These are phyloP conservation scores for Pachliopta kotzebuea DNA, from an alignment of 2,888 invertebrate species.

Conservation along the genomic window DNA sequence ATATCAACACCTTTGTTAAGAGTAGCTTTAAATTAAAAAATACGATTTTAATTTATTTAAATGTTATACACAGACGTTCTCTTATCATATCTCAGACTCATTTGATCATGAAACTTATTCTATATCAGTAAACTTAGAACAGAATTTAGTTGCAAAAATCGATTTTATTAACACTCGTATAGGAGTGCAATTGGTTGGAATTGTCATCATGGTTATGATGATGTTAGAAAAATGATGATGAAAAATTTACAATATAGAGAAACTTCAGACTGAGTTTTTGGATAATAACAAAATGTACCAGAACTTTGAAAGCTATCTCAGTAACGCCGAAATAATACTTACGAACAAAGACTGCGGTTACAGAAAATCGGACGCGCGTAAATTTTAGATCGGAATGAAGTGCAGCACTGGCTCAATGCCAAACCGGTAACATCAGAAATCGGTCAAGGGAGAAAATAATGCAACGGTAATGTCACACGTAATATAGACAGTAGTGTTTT, in stretches of 20 bases:
- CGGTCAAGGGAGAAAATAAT: constrained; percentile 8
- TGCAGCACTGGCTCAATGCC: constrained; percentile 2
- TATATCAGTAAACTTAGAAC: too few relatives aligned
- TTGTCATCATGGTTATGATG: too few relatives aligned
- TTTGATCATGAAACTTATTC: too few relatives aligned
- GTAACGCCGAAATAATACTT: not conserved
- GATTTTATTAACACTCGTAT: too few relatives aligned
- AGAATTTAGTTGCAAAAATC: too few relatives aligned
- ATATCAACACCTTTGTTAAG: too few relatives aligned
- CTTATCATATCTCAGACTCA: too few relatives aligned
- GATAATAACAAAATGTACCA: not conserved
- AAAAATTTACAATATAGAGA: not conserved
- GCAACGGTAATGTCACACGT: not conserved
- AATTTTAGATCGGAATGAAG: constrained; percentile 6
- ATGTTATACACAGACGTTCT: too few relatives aligned
- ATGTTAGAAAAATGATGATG: not conserved
- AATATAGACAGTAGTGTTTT: not conserved
- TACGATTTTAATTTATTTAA: too few relatives aligned
- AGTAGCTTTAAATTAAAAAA: too few relatives aligned
- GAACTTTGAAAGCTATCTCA: not conserved
- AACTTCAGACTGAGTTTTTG: not conserved
- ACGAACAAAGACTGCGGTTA: constrained; percentile 4
- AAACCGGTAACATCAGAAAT: constrained; percentile 1
- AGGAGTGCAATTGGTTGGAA: too few relatives aligned
- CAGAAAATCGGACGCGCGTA: constrained; percentile 5